Base-by-base conservation (phyloP, 2,888 invertebrate species). In the Euzophera pinguis region DNA sequence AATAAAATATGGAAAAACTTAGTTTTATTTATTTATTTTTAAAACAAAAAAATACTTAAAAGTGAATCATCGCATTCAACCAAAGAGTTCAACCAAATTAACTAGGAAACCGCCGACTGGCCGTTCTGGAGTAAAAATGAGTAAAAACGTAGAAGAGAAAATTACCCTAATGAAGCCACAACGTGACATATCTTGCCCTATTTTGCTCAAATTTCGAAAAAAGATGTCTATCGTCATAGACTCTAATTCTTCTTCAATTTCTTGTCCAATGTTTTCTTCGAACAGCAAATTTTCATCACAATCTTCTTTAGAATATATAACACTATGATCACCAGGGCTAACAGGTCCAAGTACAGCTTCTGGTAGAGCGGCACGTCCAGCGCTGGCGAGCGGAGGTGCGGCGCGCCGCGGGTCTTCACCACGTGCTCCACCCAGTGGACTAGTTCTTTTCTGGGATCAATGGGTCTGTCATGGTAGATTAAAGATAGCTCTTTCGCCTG, bases 341-440 rank as follows among this genome's bases (percentile, higher is more conserved):
- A 17, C 0, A 76, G 58, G 45, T 79, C 78, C 1, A 77, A 53
- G 48, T 72, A 77, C 1, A 91, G 81, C 45, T 75, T 72, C 54
- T 78, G 73, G 54, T 76, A 78, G 34, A 69, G 61, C 0, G 75
- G 68, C 2, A 74, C 41, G 17, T 52, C 42, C 0, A 70, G 54
- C 0, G 78, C 77, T 2, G 76, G 75, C 0, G 79, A 79, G 34
- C 76, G 69, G 2, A 90, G 66, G 65, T 93, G 83, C 3, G 81
- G 84, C 0, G 91, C 92, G 0, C 93, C 93, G 10, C 84, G 75
- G 0, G 92, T 91, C 53, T 86, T 78, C 1, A 91, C 90, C 0
- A 93, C 92, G 71, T 94, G 92, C 68, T 94, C 93, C 17, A 93
- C 90, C 94, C 94, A 94, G 80, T 92, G 94, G 12, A 92, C 80